Evolutionary conservation across 2,113 vertebrate genomes (phyloP).

Genomic region (Nicator chloris): DNA sequence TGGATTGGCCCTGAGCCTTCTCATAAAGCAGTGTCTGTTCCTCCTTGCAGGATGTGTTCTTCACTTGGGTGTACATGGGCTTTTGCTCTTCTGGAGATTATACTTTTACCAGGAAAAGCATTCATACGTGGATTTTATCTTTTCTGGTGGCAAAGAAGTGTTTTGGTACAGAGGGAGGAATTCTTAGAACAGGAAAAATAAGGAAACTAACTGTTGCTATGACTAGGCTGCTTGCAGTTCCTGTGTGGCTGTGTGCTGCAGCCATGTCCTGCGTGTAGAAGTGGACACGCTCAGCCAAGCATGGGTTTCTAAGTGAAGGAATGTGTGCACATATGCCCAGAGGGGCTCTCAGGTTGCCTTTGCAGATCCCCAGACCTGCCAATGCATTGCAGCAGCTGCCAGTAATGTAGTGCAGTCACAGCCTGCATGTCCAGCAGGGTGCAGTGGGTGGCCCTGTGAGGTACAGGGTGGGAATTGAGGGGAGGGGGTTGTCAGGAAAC

Average conservation of each 20-base stretch:
- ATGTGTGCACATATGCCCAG: accelerated
- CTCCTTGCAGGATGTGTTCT: background rate
- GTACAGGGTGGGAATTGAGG: background rate
- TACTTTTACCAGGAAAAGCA: background rate
- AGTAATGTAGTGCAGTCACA: too few relatives aligned
- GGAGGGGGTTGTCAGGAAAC: background rate
- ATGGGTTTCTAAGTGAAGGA: background rate
- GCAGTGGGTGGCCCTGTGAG: background rate
- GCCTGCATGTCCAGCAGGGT: accelerated
- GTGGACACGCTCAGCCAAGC: background rate
- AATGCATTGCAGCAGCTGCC: accelerated
- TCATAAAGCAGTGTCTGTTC: accelerated
- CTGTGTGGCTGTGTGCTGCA: background rate
- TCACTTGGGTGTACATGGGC: accelerated
- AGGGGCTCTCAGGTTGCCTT: background rate
- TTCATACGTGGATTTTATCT: background rate
- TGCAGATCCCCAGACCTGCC: background rate
- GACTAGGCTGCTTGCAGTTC: background rate
- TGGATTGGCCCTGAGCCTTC: background rate
- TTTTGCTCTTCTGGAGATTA: background rate
- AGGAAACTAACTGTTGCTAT: background rate
- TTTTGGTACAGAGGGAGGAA: background rate
- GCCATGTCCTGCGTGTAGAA: background rate
- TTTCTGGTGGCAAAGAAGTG: background rate
- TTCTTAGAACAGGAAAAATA: background rate